These are phyloP conservation scores for Lingula anatina DNA, from an alignment of 2,888 invertebrate species.

Conservation along the genomic window DNA sequence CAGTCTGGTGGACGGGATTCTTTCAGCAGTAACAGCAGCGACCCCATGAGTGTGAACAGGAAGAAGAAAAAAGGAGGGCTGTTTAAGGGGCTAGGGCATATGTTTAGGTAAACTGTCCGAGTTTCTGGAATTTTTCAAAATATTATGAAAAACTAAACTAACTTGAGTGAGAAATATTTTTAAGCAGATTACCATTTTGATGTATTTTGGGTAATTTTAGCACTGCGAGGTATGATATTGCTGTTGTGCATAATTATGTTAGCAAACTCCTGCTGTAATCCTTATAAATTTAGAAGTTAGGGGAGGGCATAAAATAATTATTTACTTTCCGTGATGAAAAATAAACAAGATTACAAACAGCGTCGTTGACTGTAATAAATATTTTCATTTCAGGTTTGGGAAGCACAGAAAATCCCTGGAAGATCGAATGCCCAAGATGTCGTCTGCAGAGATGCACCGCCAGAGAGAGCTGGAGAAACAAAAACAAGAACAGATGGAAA, in stretches of 20 bases:
- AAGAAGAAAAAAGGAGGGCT: conserved; percentile 59
- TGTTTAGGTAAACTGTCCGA: conserved; percentile 74
- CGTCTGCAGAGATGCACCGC: conserved; percentile 9
- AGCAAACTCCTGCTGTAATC: no score
- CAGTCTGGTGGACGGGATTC: conserved; percentile 30
- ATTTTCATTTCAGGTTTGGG: conserved; percentile 32
- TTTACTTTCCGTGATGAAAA: no score
- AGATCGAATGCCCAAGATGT: conserved; percentile 11
- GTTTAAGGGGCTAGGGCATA: conserved; percentile 61
- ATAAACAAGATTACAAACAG: no score
- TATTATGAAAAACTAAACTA: no score
- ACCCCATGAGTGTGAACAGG: conserved; percentile 30
- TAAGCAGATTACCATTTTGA: not conserved
- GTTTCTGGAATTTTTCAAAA: no score
- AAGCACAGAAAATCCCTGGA: conserved; percentile 31
- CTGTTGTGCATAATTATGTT: no score
- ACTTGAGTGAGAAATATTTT: conserved; percentile 23
- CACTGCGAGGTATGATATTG: conserved; percentile 1
- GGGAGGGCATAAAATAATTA: no score
- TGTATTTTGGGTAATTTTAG: conserved; percentile 1
- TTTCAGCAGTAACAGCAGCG: conserved; percentile 31
- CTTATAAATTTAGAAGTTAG: no score
- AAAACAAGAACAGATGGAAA: not conserved
- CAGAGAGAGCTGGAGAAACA: conserved; percentile 11
- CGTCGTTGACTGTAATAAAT: no score